A percentile compares a stretch with the other conserved stretches of the same genome.
Evolutionary conservation across 2,888 invertebrate genomes (phyloP).

Genomic region (Napeogenes inachia): DNA sequence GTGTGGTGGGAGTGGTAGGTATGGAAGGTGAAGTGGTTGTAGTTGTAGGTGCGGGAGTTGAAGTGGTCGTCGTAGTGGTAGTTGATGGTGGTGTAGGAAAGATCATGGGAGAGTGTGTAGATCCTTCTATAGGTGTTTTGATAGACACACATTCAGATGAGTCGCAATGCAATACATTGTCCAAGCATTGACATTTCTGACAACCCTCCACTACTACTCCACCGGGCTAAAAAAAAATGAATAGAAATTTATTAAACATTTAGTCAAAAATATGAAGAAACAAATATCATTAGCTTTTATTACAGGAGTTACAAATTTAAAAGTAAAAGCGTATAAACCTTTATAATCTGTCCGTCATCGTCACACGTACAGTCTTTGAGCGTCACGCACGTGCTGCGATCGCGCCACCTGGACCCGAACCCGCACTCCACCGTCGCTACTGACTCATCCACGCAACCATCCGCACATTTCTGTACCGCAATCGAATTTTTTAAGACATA

Average conservation of each 20-base stretch:
- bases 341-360: constrained; percentile 80
- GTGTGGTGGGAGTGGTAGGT: constrained; percentile 12
- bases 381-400: constrained; percentile 84
- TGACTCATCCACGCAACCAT: constrained; percentile 50
- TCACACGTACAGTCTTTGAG: constrained; percentile 86
- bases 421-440: constrained; percentile 70
- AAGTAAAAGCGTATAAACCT: constrained; percentile 57
- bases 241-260: background rate
- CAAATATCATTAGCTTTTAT: no score
- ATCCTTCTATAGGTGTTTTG: constrained; percentile 33
- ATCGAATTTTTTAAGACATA: background rate
- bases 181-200: constrained; percentile 87
- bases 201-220: constrained; percentile 80
- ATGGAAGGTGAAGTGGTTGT: constrained; percentile 15
- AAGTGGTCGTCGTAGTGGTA: constrained; percentile 12
- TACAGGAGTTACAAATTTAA: no score
- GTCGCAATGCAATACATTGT: constrained; percentile 85
- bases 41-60: constrained; percentile 12
- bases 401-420: constrained; percentile 81
- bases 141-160: constrained; percentile 64
- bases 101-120: constrained; percentile 43
- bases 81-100: constrained; percentile 20
- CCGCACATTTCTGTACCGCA: constrained; percentile 58
- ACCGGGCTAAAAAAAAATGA: constrained; percentile 77
- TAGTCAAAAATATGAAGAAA: background rate